Conservation (phyloP, 2,888 invertebrate species). For the Nasonovia ribisnigri region DNA sequence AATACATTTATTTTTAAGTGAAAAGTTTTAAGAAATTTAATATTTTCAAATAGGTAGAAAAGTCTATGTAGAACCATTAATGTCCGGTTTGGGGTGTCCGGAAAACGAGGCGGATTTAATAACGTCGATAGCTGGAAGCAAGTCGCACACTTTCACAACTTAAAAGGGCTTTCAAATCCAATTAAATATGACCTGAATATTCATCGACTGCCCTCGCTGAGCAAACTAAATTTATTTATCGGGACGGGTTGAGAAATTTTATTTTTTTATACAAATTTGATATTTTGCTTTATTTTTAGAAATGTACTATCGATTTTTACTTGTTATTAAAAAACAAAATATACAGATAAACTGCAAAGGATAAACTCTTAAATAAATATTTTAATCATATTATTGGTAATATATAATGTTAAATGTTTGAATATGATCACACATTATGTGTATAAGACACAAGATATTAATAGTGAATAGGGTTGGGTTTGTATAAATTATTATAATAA, state of each 20-base stretch:
- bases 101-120: not conserved
- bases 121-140: not conserved
- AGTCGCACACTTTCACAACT: not conserved
- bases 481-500: not conserved
- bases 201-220: not conserved
- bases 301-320: not conserved
- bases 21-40: not conserved
- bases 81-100: not conserved
- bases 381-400: not conserved
- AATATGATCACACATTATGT: not conserved
- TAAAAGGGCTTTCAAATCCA: conserved; percentile 6
- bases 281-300: not conserved
- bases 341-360: not conserved
- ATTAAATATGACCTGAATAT: conserved; percentile 36
- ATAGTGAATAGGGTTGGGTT: not conserved
- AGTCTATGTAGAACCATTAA: not conserved
- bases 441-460: not conserved
- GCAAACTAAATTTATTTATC: not conserved
- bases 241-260: not conserved
- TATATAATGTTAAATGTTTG: not conserved
- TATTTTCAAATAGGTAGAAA: not conserved
- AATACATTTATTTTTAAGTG: not conserved
- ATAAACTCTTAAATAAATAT: not conserved
- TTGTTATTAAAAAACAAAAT: not conserved
- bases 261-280: not conserved